These are phyloP conservation scores for Speoplatyrhinus poulsoni DNA, from an alignment of 2,113 vertebrate species.

Conservation along the genomic window DNA sequence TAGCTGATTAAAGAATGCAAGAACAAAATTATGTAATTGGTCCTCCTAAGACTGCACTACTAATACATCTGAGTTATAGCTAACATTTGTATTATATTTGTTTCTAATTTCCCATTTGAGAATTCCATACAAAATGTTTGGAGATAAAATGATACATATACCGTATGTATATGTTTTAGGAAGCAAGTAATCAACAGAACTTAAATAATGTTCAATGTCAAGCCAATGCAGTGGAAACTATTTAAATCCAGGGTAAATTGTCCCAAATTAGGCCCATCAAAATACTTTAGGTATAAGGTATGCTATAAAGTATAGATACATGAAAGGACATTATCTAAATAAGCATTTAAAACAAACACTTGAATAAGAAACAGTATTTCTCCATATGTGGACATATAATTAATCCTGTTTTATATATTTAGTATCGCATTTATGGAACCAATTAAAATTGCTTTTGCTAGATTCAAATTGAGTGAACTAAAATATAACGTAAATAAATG, in stretches of 20 bases:
- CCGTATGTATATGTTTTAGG: not conserved
- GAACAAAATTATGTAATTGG: no score
- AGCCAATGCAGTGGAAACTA: slow-evolving; percentile 18
- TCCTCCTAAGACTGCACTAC: not conserved
- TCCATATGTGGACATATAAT: not conserved
- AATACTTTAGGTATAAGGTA: no score
- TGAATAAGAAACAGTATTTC: not conserved
- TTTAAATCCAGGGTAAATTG: slow-evolving; percentile 14
- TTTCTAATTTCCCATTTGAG: not conserved
- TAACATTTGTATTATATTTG: not conserved
- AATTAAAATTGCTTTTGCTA: not conserved
- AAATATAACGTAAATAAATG: not conserved
- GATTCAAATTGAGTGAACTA: not conserved
- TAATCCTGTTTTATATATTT: not conserved
- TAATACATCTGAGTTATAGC: not conserved
- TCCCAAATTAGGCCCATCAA: no score
- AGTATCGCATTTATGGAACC: not conserved
- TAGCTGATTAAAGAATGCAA: not conserved
- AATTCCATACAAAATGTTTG: not conserved
- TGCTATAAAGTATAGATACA: slow-evolving; percentile 20
- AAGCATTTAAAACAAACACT: not conserved
- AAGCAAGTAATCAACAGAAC: slow-evolving; percentile 32
- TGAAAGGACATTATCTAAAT: slow-evolving; percentile 2
- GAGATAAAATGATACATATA: not conserved
- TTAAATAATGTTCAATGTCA: slow-evolving; percentile 1